These are phyloP conservation scores for Sebastes hubbsi DNA, from an alignment of 2,797 vertebrate species.

Conservation along the genomic window DNA sequence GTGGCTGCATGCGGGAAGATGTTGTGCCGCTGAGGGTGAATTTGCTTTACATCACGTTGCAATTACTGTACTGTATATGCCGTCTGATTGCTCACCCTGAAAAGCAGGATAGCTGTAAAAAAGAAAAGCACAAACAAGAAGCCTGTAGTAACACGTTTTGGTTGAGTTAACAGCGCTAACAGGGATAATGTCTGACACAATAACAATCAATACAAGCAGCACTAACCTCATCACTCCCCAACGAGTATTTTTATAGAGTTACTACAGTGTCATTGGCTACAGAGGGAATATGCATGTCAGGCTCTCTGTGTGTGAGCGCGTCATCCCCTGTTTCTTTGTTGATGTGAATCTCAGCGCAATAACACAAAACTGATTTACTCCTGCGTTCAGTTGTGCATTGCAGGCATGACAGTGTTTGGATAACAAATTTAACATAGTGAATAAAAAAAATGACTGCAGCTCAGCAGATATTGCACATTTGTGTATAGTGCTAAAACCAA, in stretches of 20 bases:
- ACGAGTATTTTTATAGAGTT: constrained; percentile 1
- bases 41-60: constrained; percentile 23
- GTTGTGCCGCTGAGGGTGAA: constrained; percentile 22
- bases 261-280: constrained; percentile 1
- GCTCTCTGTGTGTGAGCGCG: constrained; percentile 1
- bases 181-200: constrained; percentile 27
- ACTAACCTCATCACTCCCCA: constrained; percentile 8
- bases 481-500: neutral
- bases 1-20: neutral
- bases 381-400: constrained; percentile 13
- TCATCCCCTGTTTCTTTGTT: constrained; percentile 5
- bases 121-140: neutral
- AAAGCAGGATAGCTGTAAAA: neutral
- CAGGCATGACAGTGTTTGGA: constrained; percentile 16
- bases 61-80: constrained; percentile 39
- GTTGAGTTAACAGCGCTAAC: constrained; percentile 27
- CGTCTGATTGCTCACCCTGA: constrained; percentile 1
- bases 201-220: constrained; percentile 31
- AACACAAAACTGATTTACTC: constrained; percentile 10
- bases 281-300: neutral
- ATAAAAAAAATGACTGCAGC: neutral
- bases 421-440: constrained; percentile 7
- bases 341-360: constrained; percentile 20
- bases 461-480: neutral
- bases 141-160: constrained; percentile 20